Evolutionary conservation across 2,797 vertebrate species (phyloP).

Genomic region (Hemibagrus guttatus): DNA sequence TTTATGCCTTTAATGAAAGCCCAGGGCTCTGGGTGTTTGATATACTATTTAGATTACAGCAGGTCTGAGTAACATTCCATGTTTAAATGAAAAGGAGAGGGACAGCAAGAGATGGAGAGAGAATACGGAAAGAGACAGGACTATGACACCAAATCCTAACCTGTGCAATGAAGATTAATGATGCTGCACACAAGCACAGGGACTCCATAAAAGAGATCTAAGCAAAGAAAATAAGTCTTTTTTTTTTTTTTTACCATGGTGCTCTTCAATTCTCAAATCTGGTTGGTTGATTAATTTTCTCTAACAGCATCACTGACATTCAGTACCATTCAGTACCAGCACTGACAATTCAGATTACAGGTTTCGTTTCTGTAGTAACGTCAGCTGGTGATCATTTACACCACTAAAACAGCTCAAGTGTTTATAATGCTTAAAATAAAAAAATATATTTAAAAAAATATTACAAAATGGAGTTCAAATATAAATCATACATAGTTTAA

Average conservation of each 20-base stretch:
- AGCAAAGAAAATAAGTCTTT: conserved; percentile 21
- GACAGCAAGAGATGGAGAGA: conserved; percentile 11
- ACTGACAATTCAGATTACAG: not conserved
- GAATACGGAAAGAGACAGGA: conserved; percentile 55
- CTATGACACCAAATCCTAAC: conserved; percentile 64
- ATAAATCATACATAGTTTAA: too few relatives aligned
- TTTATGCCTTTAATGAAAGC: conserved; percentile 61
- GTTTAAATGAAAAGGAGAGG: conserved; percentile 49
- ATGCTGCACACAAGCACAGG: conserved; percentile 45
- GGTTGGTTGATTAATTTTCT: conserved; percentile 10
- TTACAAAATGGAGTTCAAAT: too few relatives aligned
- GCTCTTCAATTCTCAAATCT: not conserved
- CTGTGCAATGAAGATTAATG: conserved; percentile 76
- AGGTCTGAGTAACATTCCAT: conserved; percentile 49
- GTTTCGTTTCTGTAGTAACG: not conserved
- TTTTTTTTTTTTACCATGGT: not conserved
- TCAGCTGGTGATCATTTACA: not conserved
- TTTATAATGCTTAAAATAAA: not conserved
- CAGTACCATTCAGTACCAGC: too few relatives aligned
- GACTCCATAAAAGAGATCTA: conserved; percentile 57
- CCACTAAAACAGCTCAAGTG: not conserved
- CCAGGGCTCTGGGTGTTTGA: conserved; percentile 56
- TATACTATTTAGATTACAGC: conserved; percentile 62
- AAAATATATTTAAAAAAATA: not conserved
- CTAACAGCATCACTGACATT: too few relatives aligned